Evolutionary conservation across 2,113 vertebrate species (phyloP).

Genomic region (Taurulus bubalis): DNA sequence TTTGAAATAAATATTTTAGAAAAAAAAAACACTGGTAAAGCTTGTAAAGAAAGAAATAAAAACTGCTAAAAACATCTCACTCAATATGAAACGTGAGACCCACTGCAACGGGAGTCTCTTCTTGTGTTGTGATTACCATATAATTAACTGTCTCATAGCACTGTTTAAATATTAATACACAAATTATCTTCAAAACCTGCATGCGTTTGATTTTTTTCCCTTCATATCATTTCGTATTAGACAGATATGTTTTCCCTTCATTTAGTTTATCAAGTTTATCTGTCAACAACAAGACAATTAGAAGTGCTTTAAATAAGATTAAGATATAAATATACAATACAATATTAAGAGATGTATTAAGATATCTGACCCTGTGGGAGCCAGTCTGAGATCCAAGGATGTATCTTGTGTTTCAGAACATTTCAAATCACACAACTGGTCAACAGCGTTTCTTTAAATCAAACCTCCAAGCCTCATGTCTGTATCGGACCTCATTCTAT

Average conservation of each 20-base stretch:
- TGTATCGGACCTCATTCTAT: neutral
- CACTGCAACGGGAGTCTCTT: neutral
- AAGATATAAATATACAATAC: neutral
- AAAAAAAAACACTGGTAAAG: neutral
- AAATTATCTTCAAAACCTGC: neutral
- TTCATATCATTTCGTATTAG: neutral
- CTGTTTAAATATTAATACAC: neutral
- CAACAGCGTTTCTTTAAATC: neutral
- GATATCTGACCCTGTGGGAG: neutral
- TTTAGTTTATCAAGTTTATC: neutral
- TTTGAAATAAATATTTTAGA: neutral
- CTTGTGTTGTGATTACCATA: neutral
- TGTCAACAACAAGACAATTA: neutral
- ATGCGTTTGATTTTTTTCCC: neutral
- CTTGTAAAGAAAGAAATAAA: neutral
- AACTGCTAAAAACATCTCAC: neutral
- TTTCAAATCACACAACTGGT: neutral
- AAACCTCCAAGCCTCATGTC: neutral
- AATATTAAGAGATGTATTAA: neutral
- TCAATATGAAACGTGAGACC: neutral
- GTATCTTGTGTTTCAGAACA: neutral
- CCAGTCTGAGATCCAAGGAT: neutral
- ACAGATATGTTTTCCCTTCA: neutral
- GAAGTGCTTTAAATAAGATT: neutral
- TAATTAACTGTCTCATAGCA: neutral